These are phyloP conservation scores for Coboldia fuscipes DNA, from an alignment of 1,140 invertebrate species.

Conservation along the genomic window DNA sequence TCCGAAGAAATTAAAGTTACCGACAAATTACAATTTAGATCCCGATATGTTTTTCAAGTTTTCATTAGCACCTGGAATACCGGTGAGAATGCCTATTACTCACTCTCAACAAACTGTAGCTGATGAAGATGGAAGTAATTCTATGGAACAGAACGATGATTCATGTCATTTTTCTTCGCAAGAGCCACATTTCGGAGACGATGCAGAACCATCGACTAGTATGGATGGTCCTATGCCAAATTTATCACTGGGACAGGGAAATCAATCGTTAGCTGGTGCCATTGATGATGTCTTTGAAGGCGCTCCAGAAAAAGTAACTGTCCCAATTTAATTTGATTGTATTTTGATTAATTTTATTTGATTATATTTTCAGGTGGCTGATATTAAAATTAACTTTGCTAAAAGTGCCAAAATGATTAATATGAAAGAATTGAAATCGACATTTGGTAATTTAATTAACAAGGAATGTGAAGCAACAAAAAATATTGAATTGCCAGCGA, in stretches of 20 bases:
- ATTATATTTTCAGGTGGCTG: conserved; percentile 23
- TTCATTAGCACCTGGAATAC: conserved; percentile 3
- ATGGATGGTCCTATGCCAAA: background rate
- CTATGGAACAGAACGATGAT: background rate
- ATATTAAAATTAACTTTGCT: conserved; percentile 41
- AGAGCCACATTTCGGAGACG: background rate
- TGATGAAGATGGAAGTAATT: background rate
- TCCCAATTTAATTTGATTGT: background rate
- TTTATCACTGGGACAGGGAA: background rate
- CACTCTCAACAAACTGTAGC: background rate
- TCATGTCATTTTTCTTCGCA: background rate
- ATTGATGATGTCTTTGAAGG: conserved; percentile 17
- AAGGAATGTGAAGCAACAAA: conserved; percentile 9
- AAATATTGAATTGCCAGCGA: background rate
- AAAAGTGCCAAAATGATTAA: conserved; percentile 51
- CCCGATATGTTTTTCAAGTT: conserved; percentile 3
- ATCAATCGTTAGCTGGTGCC: conserved; percentile 7
- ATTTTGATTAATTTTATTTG: background rate
- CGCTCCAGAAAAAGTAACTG: conserved; percentile 13
- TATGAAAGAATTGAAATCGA: conserved; percentile 43
- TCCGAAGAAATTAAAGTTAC: conserved; percentile 14
- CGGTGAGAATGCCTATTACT: background rate
- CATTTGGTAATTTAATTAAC: conserved; percentile 28
- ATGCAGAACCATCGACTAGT: background rate
- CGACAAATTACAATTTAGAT: conserved; percentile 12